phyloP scores from a whole-genome alignment of 64 coral and sea anemone genomes.

The Pocillopora damicornis region DNA sequence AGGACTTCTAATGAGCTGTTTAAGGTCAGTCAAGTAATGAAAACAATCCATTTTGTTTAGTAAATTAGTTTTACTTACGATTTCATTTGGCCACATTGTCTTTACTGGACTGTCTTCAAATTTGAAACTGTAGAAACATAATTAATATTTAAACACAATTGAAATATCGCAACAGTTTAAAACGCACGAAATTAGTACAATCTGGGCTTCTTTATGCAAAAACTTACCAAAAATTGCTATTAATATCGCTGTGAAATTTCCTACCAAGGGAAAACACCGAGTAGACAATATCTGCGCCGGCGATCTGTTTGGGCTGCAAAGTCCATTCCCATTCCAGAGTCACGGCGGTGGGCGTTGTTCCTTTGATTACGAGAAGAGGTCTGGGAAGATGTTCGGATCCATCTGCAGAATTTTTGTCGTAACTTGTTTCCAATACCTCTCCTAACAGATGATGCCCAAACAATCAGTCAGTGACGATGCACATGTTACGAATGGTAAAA shows the following conservation, averaged over 20 bases:
- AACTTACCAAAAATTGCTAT: slow-evolving; percentile 54
- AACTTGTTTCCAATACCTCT: background rate
- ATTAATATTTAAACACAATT: background rate
- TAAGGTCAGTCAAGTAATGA: too few relatives aligned
- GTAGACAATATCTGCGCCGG: slow-evolving; percentile 28
- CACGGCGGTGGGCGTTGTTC: slow-evolving; percentile 49
- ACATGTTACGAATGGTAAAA: background rate
- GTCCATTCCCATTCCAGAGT: slow-evolving; percentile 69
- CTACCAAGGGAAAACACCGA: slow-evolving; percentile 53
- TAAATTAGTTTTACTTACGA: background rate
- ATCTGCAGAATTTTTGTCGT: background rate
- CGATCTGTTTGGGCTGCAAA: background rate
- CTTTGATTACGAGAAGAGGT: slow-evolving; percentile 62
- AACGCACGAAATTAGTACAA: too few relatives aligned
- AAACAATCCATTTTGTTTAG: too few relatives aligned
- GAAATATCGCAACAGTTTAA: too few relatives aligned
- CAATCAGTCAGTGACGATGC: background rate
- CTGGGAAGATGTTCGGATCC: slow-evolving; percentile 8
- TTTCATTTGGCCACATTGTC: slow-evolving; percentile 56
- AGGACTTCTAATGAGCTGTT: too few relatives aligned
- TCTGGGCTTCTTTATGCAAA: background rate
- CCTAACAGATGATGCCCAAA: background rate
- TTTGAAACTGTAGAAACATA: slow-evolving; percentile 24
- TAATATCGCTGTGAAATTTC: slow-evolving; percentile 51
- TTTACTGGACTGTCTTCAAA: slow-evolving; percentile 48